Base-by-base conservation (phyloP, 2,888 invertebrate species). In the Drosophila hamatofila region DNA sequence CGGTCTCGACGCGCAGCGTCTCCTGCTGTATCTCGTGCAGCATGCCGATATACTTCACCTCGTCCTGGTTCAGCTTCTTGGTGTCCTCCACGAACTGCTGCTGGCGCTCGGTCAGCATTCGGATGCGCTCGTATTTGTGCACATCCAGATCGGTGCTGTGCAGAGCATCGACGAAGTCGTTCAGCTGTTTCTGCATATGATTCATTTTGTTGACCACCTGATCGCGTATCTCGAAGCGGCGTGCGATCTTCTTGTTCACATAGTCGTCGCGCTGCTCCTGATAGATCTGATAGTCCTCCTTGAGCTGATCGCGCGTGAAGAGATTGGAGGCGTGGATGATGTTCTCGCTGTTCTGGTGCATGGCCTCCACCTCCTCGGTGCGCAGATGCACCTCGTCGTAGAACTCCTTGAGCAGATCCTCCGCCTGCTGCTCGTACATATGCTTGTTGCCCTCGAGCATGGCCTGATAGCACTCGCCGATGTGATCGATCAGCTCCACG, bases 281-380 rank as follows among this genome's bases (percentile, higher is more conserved):
- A 41, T 77, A 92, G 25, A 82, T 81, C 4, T 81, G 52, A 52
- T 90, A 87, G 62, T 91, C 91, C 16, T 74, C 67, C 3, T 72
- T 67, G 0, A 93, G 54, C 27, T 85, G 77, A 3, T 89, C 66
- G 16, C 87, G 83, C 3, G 81, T 63, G 0, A 78, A 54, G 4
- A 92, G 33, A 35, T 90, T 91, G 0, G 89, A 80, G 39, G 89
- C 80, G 48, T 92, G 91, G 18, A 89, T 81, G 3, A 91, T 80
- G 58, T 90, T 90, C 68, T 92, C 92, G 41, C 77, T 78, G 35
- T 92, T 88, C 0, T 56, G 1, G 6, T 88, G 87, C 56, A 81
- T 74, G 1, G 42, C 39, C 1, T 86, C 80, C 30, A 83, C 64
- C 6, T 83, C 73, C 12, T 86, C 76, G 2, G 83, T 72, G 30